Evolutionary conservation across 2,888 invertebrate species (phyloP).

Genomic region (Lutraria lutraria): DNA sequence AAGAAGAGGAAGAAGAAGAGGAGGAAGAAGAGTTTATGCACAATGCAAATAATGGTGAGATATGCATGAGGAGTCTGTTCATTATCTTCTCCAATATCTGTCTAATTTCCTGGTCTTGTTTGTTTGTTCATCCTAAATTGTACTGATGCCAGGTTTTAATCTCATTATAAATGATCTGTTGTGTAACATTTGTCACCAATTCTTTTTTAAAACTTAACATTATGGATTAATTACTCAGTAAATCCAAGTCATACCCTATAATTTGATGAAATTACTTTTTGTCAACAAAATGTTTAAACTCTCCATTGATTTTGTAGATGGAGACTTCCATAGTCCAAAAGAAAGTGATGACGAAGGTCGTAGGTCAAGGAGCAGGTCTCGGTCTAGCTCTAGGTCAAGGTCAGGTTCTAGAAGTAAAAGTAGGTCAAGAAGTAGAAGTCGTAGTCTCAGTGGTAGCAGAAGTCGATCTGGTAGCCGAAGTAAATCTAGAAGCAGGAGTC

Average conservation of each 20-base stretch:
- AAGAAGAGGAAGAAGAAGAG: conserved; percentile 89
- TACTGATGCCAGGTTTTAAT: no score
- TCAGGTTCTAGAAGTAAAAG: conserved; percentile 65
- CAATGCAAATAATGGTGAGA: conserved; percentile 52
- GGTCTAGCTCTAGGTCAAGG: conserved; percentile 66
- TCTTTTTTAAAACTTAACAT: no score
- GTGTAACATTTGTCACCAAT: no score
- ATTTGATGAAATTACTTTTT: no score
- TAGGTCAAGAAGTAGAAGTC: conserved; percentile 62
- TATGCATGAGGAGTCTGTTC: background rate
- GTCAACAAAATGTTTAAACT: no score
- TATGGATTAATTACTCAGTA: no score
- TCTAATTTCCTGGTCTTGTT: no score
- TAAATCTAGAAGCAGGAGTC: conserved; percentile 69
- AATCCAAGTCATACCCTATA: no score
- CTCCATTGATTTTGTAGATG: conserved; percentile 54
- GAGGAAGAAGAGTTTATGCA: conserved; percentile 70
- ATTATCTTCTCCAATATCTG: background rate
- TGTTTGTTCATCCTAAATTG: no score
- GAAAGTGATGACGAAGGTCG: conserved; percentile 77
- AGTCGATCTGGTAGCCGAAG: conserved; percentile 67
- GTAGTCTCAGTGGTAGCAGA: conserved; percentile 69
- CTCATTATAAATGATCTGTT: no score
- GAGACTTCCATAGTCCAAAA: conserved; percentile 71
- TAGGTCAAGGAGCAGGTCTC: conserved; percentile 63